These are phyloP conservation scores for Ophion ellenae DNA, from an alignment of 2,888 invertebrate species.

Conservation along the genomic window DNA sequence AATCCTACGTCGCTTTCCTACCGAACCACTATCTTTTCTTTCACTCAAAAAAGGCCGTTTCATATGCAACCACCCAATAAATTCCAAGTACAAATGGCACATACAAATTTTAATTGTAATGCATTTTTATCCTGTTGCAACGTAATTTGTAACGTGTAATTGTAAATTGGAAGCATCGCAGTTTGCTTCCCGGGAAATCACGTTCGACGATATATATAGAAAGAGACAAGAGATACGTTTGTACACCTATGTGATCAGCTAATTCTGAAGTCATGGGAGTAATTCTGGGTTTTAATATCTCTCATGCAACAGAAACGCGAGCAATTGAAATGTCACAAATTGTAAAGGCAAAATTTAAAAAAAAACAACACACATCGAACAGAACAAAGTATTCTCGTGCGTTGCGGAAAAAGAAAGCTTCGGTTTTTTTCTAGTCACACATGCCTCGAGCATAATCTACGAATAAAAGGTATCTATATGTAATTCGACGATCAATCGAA, in stretches of 20 bases:
- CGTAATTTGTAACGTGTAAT: too few species aligned
- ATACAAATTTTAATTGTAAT: too few species aligned
- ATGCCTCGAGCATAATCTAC: conserved; percentile 9
- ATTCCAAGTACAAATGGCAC: too few species aligned
- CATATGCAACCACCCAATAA: too few species aligned
- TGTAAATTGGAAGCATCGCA: background rate
- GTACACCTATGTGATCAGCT: conserved; percentile 63
- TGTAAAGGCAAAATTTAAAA: conserved; percentile 20
- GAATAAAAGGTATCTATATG: background rate
- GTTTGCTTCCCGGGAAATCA: background rate
- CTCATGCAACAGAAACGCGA: conserved; percentile 21
- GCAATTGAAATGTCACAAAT: background rate
- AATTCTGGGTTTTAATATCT: conserved; percentile 14
- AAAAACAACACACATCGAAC: conserved; percentile 31
- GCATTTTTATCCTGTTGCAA: too few species aligned
- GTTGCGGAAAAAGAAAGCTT: background rate
- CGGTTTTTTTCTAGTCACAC: background rate
- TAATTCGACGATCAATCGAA: conserved; percentile 8
- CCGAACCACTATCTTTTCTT: too few species aligned
- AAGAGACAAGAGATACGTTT: background rate
- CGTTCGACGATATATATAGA: background rate
- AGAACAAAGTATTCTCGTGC: conserved; percentile 44
- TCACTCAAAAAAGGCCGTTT: too few species aligned
- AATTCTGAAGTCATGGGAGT: conserved; percentile 75
- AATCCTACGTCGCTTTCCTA: too few species aligned